Conservation (phyloP, 2,888 invertebrate genomes). For the Cynaeus angustus region DNA sequence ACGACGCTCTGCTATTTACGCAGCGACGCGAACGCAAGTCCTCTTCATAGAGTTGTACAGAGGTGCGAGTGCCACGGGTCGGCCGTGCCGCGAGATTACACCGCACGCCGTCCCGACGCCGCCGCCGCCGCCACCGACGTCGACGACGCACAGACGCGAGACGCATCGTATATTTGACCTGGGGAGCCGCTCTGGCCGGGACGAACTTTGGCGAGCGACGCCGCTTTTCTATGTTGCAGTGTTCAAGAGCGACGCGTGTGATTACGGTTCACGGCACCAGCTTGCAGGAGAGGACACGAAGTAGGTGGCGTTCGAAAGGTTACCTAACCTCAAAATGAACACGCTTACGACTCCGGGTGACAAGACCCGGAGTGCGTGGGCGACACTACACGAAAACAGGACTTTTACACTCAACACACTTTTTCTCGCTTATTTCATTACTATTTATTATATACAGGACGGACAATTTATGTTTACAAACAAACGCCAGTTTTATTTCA, state of each 20-base stretch:
- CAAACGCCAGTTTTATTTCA: background rate
- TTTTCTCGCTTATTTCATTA: no score
- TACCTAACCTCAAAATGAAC: conserved; percentile 63
- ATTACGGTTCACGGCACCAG: conserved; percentile 6
- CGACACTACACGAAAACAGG: background rate
- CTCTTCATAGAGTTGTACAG: conserved; percentile 21
- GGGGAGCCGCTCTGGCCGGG: conserved; percentile 63
- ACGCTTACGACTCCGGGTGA: conserved; percentile 52
- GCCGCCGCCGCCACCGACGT: conserved; percentile 33
- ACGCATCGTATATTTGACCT: background rate
- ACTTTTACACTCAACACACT: no score
- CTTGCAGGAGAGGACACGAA: conserved; percentile 28
- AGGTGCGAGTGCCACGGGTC: conserved; percentile 33
- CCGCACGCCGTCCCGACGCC: conserved; percentile 39
- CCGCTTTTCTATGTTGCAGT: conserved; percentile 60
- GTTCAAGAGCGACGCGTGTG: conserved; percentile 56
- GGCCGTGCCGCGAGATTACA: conserved; percentile 34
- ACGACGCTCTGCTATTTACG: conserved; percentile 62
- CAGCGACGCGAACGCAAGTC: conserved; percentile 41
- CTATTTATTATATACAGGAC: no score
- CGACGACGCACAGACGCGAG: no score
- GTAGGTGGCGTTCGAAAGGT: conserved; percentile 56
- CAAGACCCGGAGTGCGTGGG: conserved; percentile 30
- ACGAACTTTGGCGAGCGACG: conserved; percentile 62
- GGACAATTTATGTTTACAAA: conserved; percentile 1